Evolutionary conservation across 2,113 vertebrate species (phyloP), one percentile per base, ranked within the genome.

Genomic region (Ursus arctos): DNA sequence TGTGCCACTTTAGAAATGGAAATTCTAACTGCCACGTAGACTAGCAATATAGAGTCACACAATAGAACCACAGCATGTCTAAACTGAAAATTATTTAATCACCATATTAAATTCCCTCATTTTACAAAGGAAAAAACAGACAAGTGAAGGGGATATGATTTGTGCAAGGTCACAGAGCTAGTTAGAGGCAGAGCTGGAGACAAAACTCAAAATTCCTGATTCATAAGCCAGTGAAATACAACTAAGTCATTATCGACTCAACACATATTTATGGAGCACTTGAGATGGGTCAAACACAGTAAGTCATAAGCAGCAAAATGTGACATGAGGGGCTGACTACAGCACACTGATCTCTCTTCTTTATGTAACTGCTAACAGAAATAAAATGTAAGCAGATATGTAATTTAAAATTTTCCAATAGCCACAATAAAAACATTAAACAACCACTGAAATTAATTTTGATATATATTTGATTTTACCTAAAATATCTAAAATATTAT

Each of bases 151-250:
- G 4, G n/a, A 51, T 82, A 28, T 61, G 59, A 36, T 96, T 84
- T 93, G 28, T 72, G 24, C 40, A 28, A 95, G 33, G 15, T 91
- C 55, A 72, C 7, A 95, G 26, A 91, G 12, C 51, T 47, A 71
- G 11, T 36, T 53, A 43, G 4, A 53, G 49, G 36, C 47, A 86
- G 21, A 89, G 15, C 11, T 76, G 4, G 18, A 76, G 51, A 92
- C 7, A 95, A 63, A 88, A 91, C 16, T 96, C 81, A 92, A 96
- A 89, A 85, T 88, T 91, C 7, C 16, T 93, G 59, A 61, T 24
- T 96, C 71, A 71, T 6, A 93, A 89, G 19, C 9, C 77, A 93
- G 53, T 80, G 15, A 91, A 91, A 61, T 88, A 91, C 14, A 80
- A 55, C 28, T 63, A 95, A 83, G 21, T 53, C 24, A 72, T 91